Evolutionary conservation across 30 jellyfish, hydroid and myxozoan genomes (phyloP).

Genomic region (Sanderia malayensis): DNA sequence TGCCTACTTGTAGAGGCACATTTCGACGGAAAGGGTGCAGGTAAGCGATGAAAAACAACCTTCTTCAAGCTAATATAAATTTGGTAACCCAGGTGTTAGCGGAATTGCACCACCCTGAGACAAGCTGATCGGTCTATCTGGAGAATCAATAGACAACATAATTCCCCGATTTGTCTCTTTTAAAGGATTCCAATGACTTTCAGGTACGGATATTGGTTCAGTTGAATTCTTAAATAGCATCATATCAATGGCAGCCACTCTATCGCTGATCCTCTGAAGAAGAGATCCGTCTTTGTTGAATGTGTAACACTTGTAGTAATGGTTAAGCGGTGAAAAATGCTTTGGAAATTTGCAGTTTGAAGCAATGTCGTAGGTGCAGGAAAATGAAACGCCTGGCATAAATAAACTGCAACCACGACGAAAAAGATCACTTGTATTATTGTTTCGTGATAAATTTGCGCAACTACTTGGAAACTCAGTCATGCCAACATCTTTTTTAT

Average conservation of each 20-base stretch:
- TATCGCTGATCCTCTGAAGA: neutral
- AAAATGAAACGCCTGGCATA: neutral
- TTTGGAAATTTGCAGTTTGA: neutral
- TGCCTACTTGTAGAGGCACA: neutral
- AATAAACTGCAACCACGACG: neutral
- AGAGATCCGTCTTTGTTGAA: neutral
- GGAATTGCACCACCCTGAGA: neutral
- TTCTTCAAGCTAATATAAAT: neutral
- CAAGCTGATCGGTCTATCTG: neutral
- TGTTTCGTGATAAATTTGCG: neutral
- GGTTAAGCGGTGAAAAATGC: neutral
- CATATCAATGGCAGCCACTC: neutral
- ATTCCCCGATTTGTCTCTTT: neutral
- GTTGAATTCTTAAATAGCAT: neutral
- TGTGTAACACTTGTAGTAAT: neutral
- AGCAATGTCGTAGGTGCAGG: neutral
- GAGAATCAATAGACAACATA: neutral
- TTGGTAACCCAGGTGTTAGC: neutral
- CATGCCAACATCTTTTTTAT: neutral
- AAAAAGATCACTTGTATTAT: neutral
- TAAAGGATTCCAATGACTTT: neutral
- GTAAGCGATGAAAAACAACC: neutral
- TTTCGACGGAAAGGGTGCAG: slow-evolving; percentile 1
- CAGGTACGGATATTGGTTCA: neutral
- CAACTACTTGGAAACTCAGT: neutral